Base-by-base conservation (phyloP, 2,113 vertebrate genomes). In the Cavia aperea region DNA sequence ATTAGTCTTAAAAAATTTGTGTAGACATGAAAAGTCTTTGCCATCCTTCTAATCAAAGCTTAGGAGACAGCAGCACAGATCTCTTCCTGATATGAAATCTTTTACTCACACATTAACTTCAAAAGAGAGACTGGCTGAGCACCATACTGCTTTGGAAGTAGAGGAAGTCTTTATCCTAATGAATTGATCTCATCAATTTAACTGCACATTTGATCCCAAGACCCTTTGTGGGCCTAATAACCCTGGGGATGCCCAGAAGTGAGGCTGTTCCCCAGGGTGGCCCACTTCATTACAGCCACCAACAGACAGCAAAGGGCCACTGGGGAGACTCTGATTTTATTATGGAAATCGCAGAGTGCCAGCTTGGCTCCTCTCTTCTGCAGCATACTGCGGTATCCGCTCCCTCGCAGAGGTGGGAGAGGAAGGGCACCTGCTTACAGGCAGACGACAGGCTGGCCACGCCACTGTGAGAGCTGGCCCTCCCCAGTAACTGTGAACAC, bases 81-180 rank as follows among this genome's bases (percentile, higher is more conserved):
- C 10, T 58, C 36, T 68, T 72, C 58, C 85, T 92, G 68, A 84
- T 51, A 89, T 2, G 60, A 79, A 82, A 86, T 68, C 77, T 90
- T 89, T 90, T 56, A 92, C 87, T 83, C 24, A 39, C 11, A 89
- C 14, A 33, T 84, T 93, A 63, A 86, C 78, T 84, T 95, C 93
- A 78, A 81, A 86, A 88, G 16, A 72, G 23, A 93, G 84, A 60
- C 51, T n/a, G 62, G 54, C 46, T 68, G 0, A 0, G 88, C 68
- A 83, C 54, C 66, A 63, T 31, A 51, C 46, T 58, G 73, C 88
- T 88, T 73, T 79, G n/a, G 63, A 93, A 94, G 83, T 31, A 92
- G 87, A 94, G 92, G 93, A 94, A 97, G 93, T 91, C 95, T 96
- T 96, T 95, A 95, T 72, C 92, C 92, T 95, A 96, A 96, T 96